Percentiles rank a stretch among this genome's conserved stretches.
Conservation (phyloP, 2,888 invertebrate genomes). For the Invenusta paracnida region DNA sequence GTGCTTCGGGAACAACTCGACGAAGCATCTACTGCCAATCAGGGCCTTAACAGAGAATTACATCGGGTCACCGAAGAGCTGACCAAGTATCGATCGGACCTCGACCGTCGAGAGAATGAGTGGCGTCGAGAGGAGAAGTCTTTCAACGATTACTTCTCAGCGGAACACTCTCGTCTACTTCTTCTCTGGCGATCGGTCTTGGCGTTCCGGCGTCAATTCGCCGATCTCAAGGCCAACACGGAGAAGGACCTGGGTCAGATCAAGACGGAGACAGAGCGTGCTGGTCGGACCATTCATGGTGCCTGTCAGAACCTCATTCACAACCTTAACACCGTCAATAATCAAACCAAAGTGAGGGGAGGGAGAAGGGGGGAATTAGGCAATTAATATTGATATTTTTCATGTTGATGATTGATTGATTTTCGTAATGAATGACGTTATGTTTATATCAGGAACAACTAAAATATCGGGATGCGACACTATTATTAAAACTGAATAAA, state of each 20-base stretch:
- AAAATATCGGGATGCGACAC: no score
- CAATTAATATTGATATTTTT: no score
- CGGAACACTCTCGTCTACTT: conserved; percentile 81
- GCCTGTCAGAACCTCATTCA: conserved; percentile 65
- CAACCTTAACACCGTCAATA: not conserved
- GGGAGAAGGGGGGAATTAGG: no score
- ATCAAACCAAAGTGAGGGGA: not conserved
- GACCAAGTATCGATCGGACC: not conserved
- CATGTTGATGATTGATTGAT: no score
- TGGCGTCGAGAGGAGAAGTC: conserved; percentile 91
- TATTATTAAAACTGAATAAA: no score
- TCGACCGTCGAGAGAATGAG: conserved; percentile 73
- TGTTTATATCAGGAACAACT: no score
- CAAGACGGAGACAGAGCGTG: conserved; percentile 64
- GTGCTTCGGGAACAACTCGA: not conserved
- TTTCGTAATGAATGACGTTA: no score
- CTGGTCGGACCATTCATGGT: conserved; percentile 71
- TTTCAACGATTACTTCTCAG: conserved; percentile 88
- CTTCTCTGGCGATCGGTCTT: conserved; percentile 82
- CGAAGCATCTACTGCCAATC: not conserved
- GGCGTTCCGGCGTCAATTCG: not conserved
- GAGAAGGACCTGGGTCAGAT: conserved; percentile 58
- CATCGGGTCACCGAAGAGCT: not conserved
- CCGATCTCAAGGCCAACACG: not conserved
- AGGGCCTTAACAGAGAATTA: not conserved